Evolutionary conservation across 2,113 vertebrate species (phyloP).

Genomic region (Cercocebus atys): DNA sequence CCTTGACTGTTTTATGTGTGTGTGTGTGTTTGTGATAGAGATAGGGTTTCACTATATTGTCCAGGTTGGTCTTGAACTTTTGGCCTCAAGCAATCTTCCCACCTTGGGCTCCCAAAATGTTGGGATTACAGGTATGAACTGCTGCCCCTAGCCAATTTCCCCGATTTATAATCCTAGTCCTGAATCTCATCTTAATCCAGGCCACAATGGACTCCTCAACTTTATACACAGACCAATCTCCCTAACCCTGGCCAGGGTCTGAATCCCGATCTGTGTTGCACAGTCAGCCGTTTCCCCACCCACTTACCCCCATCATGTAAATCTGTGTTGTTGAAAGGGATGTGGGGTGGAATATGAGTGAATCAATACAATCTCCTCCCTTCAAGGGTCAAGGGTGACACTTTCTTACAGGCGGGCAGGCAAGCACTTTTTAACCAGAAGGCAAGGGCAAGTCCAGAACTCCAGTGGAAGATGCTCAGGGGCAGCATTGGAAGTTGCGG

Average conservation of each 20-base stretch:
- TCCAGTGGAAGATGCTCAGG: neutral
- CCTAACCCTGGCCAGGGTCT: neutral
- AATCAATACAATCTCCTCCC: neutral
- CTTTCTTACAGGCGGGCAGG: neutral
- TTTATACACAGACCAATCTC: neutral
- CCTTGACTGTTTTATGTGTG: neutral
- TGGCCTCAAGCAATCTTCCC: neutral
- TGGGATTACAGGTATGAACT: neutral
- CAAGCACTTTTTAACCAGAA: neutral
- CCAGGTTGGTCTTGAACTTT: neutral
- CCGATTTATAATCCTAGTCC: neutral
- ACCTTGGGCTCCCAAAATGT: neutral
- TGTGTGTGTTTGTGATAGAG: neutral
- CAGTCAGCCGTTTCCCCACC: neutral
- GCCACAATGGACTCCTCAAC: neutral
- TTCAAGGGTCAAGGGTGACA: neutral
- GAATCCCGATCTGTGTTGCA: neutral
- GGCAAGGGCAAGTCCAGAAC: slow-evolving; percentile 9
- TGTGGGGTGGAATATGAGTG: neutral
- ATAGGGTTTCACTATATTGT: neutral
- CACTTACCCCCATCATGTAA: neutral
- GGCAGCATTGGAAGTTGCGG: neutral
- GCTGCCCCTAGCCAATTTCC: neutral
- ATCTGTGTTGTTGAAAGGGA: neutral
- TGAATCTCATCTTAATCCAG: neutral